Evolutionary conservation across 2,113 vertebrate species (phyloP), one percentile per base, ranked within the genome.

Genomic region (Trinectes maculatus): DNA sequence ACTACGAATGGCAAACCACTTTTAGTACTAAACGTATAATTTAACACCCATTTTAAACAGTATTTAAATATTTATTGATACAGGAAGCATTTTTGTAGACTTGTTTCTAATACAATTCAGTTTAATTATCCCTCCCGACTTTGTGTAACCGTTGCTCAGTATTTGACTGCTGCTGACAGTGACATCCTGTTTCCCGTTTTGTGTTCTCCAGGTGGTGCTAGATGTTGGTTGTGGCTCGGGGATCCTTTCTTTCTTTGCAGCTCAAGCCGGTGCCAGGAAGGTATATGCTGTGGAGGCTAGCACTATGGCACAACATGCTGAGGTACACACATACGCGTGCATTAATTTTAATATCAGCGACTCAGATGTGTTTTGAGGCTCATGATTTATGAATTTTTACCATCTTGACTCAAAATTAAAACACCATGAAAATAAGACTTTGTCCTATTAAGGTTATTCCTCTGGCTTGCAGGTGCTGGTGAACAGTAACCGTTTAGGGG

Each of bases 241-340:
- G 15, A 98, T 98, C 81, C 93, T 98, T 25, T 98, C 97, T 0
- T 99, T 99, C 89, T 99, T 99, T 2, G 97, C 97, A 0, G 96
- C 93, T 11, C 97, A 99, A 52, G 97, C 97, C 1, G 97, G 97
- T 11, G 97, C 97, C 0, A 91, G 96, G 62, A 99, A 99, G 72
- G 95, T 99, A 34, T 99, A 98, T 0, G 97, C 97, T 0, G 97
- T 99, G 75, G 97, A 99, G 71, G 96, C 97, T 74, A 98, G 96
- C 88, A 96, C 95, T 61, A 98, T 99, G 97, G 96, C 96, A 2
- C 97, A 99, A 86, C 97, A 98, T 0, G 97, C 97, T 0, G 96
- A 98, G 96, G 97, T 97, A n/a, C 33, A 11, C n/a, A 8, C 33
- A 29, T 13, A 26, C 18, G 6, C n/a, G 21, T 37, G 54, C 26